Percentiles rank a stretch among this genome's conserved stretches.
phyloP scores from a whole-genome alignment of 2,113 vertebrate species.

The Synchiropus splendidus region DNA sequence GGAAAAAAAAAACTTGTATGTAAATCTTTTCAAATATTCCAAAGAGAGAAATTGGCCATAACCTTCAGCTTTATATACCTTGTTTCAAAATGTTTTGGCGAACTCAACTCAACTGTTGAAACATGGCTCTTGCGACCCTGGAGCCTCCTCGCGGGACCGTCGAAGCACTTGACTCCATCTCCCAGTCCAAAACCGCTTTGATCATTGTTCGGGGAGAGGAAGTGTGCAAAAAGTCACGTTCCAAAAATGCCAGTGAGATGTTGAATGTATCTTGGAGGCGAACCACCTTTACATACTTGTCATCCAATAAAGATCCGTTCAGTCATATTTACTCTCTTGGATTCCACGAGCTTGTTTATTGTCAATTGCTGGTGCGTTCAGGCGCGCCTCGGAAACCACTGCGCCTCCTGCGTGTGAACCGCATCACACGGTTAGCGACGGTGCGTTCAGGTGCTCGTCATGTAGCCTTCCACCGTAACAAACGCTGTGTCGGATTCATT shows the following conservation, averaged over 20 bases:
- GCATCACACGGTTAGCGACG: too few relatives aligned
- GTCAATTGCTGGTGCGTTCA: not conserved
- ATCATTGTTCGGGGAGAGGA: slow-evolving; percentile 33
- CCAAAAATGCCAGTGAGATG: slow-evolving; percentile 63
- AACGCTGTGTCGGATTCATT: too few relatives aligned
- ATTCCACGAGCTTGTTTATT: slow-evolving; percentile 28
- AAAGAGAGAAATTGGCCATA: slow-evolving; percentile 66
- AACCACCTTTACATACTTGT: slow-evolving; percentile 63
- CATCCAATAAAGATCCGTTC: slow-evolving; percentile 74
- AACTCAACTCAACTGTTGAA: slow-evolving; percentile 22
- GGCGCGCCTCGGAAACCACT: too few relatives aligned
- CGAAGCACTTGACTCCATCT: slow-evolving; percentile 65
- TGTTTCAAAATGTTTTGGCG: slow-evolving; percentile 16
- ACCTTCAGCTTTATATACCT: slow-evolving; percentile 44
- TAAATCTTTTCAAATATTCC: slow-evolving; percentile 68
- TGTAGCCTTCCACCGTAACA: not conserved
- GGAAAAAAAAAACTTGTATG: slow-evolving; percentile 44
- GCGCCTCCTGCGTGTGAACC: too few relatives aligned
- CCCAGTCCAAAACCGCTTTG: slow-evolving; percentile 52
- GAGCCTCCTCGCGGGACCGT: too few relatives aligned
- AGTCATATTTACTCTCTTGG: slow-evolving; percentile 50
- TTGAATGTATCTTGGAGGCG: slow-evolving; percentile 71
- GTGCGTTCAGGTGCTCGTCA: too few relatives aligned
- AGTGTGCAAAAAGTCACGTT: slow-evolving; percentile 22
- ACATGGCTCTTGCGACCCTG: slow-evolving; percentile 27